Conservation (phyloP, 1,140 invertebrate species). For the Euschistus heros region DNA sequence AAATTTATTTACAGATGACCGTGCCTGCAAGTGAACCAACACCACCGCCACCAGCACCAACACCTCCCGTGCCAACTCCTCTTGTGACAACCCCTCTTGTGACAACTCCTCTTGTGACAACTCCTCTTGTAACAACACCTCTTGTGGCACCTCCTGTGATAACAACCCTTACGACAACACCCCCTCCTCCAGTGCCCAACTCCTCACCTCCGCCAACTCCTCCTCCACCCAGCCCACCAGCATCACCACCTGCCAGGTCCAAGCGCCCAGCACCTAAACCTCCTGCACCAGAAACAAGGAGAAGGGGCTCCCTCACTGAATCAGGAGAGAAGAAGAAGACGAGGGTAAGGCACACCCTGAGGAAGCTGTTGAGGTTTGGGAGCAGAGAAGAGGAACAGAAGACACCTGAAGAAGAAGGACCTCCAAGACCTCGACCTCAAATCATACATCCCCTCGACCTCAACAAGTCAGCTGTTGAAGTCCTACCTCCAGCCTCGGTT, state of each 20-base stretch:
- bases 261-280: conserved; percentile 46
- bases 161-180: not conserved
- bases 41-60: too few species aligned
- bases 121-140: conserved; percentile 18
- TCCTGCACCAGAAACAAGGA: conserved; percentile 33
- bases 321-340: conserved; percentile 47
- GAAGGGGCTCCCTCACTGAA: conserved; percentile 28
- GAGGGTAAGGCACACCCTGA: conserved; percentile 61
- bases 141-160: conserved; percentile 12
- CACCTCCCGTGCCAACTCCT: too few species aligned
- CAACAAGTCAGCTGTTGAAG: conserved; percentile 65
- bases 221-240: conserved; percentile 9
- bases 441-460: conserved; percentile 81
- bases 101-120: conserved; percentile 19
- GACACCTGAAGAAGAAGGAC: conserved; percentile 39
- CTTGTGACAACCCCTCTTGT: too few species aligned
- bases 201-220: conserved; percentile 7
- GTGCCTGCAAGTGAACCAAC: too few species aligned
- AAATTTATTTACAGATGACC: too few species aligned
- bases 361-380: conserved; percentile 61
- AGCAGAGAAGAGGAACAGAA: conserved; percentile 43
- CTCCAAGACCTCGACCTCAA: conserved; percentile 56
- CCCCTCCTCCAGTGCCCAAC: conserved; percentile 38
- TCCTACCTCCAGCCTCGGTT: conserved; percentile 41
- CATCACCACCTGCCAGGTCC: not conserved